A percentile compares a stretch with the other conserved stretches of the same genome.
Evolutionary conservation across 35 echinoderm and acorn worm genomes (phyloP).

Genomic region (Patiria miniata): DNA sequence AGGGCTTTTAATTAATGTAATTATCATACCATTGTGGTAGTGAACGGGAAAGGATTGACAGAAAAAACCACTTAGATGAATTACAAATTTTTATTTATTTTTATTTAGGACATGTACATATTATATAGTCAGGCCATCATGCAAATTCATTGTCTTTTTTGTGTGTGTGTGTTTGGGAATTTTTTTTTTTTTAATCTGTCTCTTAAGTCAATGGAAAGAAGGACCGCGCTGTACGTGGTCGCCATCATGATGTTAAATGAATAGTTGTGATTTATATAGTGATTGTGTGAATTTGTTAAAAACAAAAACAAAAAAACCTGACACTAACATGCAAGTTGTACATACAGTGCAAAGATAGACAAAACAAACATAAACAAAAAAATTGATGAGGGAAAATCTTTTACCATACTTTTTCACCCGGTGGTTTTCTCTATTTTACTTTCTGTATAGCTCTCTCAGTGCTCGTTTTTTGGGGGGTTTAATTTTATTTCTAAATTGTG

Average conservation of each 20-base stretch:
- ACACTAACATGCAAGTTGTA: constrained; percentile 15
- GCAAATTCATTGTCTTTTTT: constrained; percentile 18
- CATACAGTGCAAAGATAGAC: constrained; percentile 18
- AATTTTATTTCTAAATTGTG: too few relatives aligned
- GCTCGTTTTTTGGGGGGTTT: too few relatives aligned
- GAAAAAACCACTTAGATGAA: too few relatives aligned
- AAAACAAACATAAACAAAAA: too few relatives aligned
- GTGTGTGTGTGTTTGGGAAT: not conserved
- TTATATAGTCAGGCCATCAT: constrained; percentile 21
- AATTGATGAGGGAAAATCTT: too few relatives aligned
- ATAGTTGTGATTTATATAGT: constrained; percentile 25
- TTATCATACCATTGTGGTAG: too few relatives aligned
- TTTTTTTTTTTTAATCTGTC: not conserved
- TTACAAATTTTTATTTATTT: constrained; percentile 15
- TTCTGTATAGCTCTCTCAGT: too few relatives aligned
- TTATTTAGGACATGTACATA: constrained; percentile 6
- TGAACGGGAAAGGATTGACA: too few relatives aligned
- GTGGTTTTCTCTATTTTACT: too few relatives aligned
- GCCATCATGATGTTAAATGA: not conserved
- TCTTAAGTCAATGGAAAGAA: not conserved
- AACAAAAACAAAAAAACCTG: not conserved
- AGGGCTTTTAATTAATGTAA: too few relatives aligned
- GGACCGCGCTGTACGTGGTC: not conserved
- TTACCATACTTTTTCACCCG: too few relatives aligned
- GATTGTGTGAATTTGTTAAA: constrained; percentile 28